phyloP scores from a whole-genome alignment of 2,797 vertebrate species.

The Sternarchorhynchus goeldii region DNA sequence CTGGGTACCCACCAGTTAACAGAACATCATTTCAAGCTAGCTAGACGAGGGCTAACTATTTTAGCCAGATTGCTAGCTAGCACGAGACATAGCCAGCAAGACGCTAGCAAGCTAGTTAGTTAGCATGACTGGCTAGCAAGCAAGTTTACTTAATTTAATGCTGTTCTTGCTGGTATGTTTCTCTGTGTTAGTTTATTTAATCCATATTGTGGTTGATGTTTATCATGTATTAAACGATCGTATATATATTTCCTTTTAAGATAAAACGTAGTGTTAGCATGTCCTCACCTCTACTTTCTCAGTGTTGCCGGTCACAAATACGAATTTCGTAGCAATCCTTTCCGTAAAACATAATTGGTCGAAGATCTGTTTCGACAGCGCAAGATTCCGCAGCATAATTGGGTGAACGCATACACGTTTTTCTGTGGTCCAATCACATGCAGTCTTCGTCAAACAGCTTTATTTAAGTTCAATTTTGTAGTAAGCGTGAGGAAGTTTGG shows the following conservation, averaged over 20 bases:
- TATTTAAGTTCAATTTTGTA: slow-evolving; percentile 73
- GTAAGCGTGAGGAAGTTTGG: slow-evolving; percentile 39
- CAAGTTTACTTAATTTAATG: neutral
- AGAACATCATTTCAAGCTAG: too few relatives aligned
- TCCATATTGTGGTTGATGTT: too few relatives aligned
- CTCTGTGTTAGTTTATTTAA: neutral
- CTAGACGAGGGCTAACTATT: too few relatives aligned
- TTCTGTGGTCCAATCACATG: slow-evolving; percentile 64
- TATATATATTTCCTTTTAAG: neutral
- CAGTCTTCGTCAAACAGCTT: slow-evolving; percentile 63
- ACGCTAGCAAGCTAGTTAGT: neutral
- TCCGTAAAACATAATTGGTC: slow-evolving; percentile 63
- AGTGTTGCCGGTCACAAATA: slow-evolving; percentile 61
- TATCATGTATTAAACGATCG: too few relatives aligned
- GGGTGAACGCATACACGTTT: slow-evolving; percentile 19
- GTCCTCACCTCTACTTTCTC: slow-evolving; percentile 58
- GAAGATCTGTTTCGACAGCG: fast-evolving
- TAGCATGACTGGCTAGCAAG: neutral
- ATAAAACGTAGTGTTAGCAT: slow-evolving; percentile 7
- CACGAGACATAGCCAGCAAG: too few relatives aligned
- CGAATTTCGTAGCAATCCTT: slow-evolving; percentile 61
- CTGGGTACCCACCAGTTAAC: too few relatives aligned
- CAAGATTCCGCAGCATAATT: slow-evolving; percentile 58
- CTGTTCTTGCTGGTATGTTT: too few relatives aligned
- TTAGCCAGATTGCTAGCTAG: too few relatives aligned